Evolutionary conservation across 2,113 vertebrate species (phyloP).

Genomic region (Amia ocellicauda): DNA sequence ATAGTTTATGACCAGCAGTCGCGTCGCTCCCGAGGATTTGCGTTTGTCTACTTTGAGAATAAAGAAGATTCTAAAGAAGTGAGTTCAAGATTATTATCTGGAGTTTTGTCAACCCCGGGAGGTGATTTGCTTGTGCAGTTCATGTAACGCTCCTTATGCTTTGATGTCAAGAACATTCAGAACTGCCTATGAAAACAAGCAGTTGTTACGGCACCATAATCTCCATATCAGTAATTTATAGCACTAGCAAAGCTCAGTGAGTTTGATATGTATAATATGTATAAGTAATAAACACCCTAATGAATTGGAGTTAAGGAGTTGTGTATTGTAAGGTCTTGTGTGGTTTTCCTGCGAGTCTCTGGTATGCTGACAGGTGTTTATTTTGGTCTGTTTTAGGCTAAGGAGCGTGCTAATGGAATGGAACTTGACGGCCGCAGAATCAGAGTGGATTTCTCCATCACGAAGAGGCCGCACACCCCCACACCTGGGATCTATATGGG

Average conservation of each 20-base stretch:
- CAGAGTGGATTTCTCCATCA: constrained; percentile 93
- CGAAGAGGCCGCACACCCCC: constrained; percentile 91
- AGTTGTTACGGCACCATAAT: too few species aligned
- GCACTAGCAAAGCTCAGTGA: too few species aligned
- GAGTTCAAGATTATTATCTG: constrained; percentile 18
- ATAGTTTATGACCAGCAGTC: constrained; percentile 96
- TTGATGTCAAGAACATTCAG: too few species aligned
- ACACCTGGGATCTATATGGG: constrained; percentile 98
- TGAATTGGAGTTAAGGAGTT: too few species aligned
- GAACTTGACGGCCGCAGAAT: constrained; percentile 93
- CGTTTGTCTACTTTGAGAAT: constrained; percentile 94
- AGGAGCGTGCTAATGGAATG: constrained; percentile 95
- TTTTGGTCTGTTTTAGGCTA: constrained; percentile 85
- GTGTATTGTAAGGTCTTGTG: neutral
- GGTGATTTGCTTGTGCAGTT: too few species aligned
- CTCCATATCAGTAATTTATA: too few species aligned
- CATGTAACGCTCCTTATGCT: too few species aligned
- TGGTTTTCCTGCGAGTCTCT: too few species aligned
- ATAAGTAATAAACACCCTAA: too few species aligned
- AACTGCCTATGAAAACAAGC: too few species aligned
- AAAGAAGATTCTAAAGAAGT: constrained; percentile 89
- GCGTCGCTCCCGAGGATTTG: constrained; percentile 88
- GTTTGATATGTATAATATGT: too few species aligned
- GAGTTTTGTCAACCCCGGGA: neutral
- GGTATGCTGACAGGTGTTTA: too few species aligned